Base-by-base conservation (phyloP, 2,888 invertebrate species). In the Drosophila meridiana region DNA sequence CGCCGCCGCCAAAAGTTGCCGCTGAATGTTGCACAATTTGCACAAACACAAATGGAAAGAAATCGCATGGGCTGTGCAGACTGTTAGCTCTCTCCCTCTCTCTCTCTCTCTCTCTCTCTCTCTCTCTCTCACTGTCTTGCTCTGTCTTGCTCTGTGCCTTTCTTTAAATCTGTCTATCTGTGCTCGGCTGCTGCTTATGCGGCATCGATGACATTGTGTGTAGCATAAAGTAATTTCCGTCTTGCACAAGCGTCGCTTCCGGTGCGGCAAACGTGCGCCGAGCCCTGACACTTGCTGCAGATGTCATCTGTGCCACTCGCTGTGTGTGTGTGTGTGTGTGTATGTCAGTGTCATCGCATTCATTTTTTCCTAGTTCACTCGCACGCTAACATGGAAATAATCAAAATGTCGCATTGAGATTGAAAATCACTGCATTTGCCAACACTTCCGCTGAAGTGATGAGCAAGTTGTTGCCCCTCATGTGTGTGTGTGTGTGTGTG, bases 121-220 rank as follows among this genome's bases (percentile, higher is more conserved):
- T 3, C 14, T 26, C 11, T 8, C n/a, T 1, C 32, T 14, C 7
- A 36, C 13, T 11, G 4, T 30, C 7, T 32, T 30, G 36, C 40
- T 32, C 40, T 32, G n/a, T 32, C 50, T 61, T 2, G 53, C 20
- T 47, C 9, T 26, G 14, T 20, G 38, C 32, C 43, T 56, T 63
- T 64, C 36, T 26, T 47, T 50, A 58, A 76, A 55, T 58, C 62
- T 64, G 57, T 60, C 77, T 78, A 69, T 65, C 65, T 52, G 47
- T 61, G 77, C 64, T 75, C 58, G 52, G 79, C 45, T 65, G 64
- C 82, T 87, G 85, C 87, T 90, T 87, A 87, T 87, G 90, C 87
- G 88, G 90, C 91, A 90, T 89, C 90, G 90, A 89, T 89, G 88
- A 90, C 91, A 90, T 90, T 90, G 90, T 89, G 87, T 90, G 86